Base-by-base conservation (phyloP, 2,797 vertebrate genomes). In the Chromis chromis region DNA sequence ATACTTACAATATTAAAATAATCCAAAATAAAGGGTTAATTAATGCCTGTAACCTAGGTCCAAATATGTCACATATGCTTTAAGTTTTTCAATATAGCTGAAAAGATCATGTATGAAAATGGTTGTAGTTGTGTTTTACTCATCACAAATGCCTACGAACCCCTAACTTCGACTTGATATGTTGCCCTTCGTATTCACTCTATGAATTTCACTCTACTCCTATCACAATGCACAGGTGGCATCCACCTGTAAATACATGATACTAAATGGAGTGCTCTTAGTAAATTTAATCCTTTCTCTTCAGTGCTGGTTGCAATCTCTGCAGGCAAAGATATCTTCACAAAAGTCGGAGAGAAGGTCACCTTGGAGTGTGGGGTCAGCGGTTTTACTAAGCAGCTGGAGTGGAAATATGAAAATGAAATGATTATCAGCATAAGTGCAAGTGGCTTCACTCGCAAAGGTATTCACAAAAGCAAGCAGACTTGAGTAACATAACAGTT, bases 321-420 rank as follows among this genome's bases (percentile, higher is more conserved):
- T 60, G 91, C 87, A 25, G 88, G 66, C 14, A 3, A 73, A 0
- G 62, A 67, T 17, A 0, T 85, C 21, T 0, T 64, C 7, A 7
- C 0, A 16, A 14, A 17, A 27, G 9, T 3, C 0, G 77, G 89
- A 0, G 0, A 1, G 0, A 50, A 0, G 0, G 8, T 0, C 65
- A 22, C 0, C 0, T 14, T 95, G 12, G 0, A 36, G 0, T 95
- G 93, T 82, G 52, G 8, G 0, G 0, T 0, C 24, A 0, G 0
- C 0, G 0, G 0, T 2, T 0, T 0, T 2, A 0, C 0, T 0
- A 0, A 0, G 0, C 0, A 0, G 0, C 0, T 92, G 5, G 0
- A 0, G 1, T 95, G 94, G 94, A 0, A 0, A 8, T 12, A 3
- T 10, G 1, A 10, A 0, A 0, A 0, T 0, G 0, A 0, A 0